Conservation (phyloP, 2,113 vertebrate species). For the Sphyrna mokarran region DNA sequence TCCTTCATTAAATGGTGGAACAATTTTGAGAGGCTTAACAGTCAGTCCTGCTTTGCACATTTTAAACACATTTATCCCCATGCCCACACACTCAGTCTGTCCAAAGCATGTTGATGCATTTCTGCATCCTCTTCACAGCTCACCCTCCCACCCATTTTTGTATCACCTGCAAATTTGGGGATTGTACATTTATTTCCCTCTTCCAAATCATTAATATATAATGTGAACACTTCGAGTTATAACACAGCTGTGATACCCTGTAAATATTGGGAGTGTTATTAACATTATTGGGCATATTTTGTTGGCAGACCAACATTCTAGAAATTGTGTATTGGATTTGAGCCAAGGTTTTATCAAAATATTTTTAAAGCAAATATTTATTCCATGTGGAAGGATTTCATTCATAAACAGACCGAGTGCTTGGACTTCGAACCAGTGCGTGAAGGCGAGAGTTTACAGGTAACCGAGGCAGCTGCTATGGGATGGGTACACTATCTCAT, state of each 20-base stretch:
- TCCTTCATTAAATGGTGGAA: background rate
- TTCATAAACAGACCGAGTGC: conserved; percentile 68
- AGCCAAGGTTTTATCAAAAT: background rate
- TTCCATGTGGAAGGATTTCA: conserved; percentile 74
- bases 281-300: no score
- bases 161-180: no score
- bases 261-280: no score
- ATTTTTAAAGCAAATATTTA: conserved; percentile 46
- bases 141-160: no score
- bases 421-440: conserved; percentile 59
- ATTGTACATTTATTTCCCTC: no score
- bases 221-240: no score
- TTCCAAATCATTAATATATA: no score
- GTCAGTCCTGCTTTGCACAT: background rate
- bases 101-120: no score
- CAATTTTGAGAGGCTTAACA: background rate
- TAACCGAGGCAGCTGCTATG: conserved; percentile 50
- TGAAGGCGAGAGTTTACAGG: conserved; percentile 61
- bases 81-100: no score
- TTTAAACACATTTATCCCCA: background rate
- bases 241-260: no score
- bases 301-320: background rate
- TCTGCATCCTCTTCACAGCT: no score
- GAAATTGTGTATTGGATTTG: background rate
- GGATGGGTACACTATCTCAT: background rate